Base-by-base conservation (phyloP, 1,140 invertebrate species). In the Myzus persicae region DNA sequence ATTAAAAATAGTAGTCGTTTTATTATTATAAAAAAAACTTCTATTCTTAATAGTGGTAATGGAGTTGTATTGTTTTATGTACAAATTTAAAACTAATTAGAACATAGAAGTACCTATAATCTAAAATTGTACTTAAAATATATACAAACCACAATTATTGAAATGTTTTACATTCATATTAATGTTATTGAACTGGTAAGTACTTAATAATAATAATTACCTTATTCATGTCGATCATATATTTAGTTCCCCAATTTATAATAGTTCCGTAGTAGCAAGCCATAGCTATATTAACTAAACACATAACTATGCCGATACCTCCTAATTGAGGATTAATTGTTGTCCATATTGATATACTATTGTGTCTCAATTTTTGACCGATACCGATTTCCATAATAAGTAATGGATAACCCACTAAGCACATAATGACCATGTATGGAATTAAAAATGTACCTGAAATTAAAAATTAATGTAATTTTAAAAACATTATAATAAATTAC, bases 391-490 rank as follows among this genome's bases (percentile, higher is more conserved):
- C 90, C 90, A 91, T 91, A 40, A 91, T 18, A 48, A 91, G 67
- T 76, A 91, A 91, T 14, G 90, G 90, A 81, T 91, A 91, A 36
- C 90, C 90, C 31, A 91, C 90, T 40, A 91, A 91, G 76, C 59
- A 91, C 90, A 91, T 91, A 48, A 48, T 18, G 31, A 91, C 24
- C 76, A 82, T 91, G 14, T 91, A 91, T 46, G 90, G 90, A 48
- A 91, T 91, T 91, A 91, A 82, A 91, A 91, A 91, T 26, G 90
- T 91, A 91, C 90, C 90, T 91, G 48, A 48, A 91, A 91, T 82
- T 67, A 20, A 90, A 90, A 67, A 67, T n/a, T 1, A 36, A 44
- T 44, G 8, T n/a, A 67, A 67, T 84, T 26, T 26, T 84, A 84
- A 84, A 84, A 84, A 9, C 8, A 84, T 82, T 22, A 11, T 31